Conservation (phyloP, 2,888 invertebrate genomes). For the Hydraecia micacea region DNA sequence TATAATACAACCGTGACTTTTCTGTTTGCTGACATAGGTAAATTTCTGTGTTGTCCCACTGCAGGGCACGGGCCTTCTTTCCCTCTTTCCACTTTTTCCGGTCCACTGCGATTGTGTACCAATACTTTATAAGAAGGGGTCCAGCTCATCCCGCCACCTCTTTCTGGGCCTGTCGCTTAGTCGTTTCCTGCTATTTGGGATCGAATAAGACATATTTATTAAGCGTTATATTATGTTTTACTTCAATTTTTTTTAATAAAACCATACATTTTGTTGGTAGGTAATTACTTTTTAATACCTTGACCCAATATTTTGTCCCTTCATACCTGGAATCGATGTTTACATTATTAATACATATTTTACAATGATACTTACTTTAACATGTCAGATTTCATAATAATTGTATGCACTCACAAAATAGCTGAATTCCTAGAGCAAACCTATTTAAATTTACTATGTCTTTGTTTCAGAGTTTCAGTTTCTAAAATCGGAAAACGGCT, state of each 20-base stretch:
- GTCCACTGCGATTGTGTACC: no score
- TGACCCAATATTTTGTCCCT: not conserved
- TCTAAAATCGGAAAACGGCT: not conserved
- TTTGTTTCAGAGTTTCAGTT: slow-evolving; percentile 11
- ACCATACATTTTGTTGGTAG: not conserved
- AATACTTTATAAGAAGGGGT: no score
- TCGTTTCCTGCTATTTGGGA: no score
- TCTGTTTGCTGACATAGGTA: no score
- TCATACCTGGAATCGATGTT: not conserved
- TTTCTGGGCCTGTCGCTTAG: no score
- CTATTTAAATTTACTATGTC: not conserved
- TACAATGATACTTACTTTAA: not conserved
- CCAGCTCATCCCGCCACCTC: no score
- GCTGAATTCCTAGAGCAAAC: not conserved
- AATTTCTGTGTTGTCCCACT: no score
- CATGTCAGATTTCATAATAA: not conserved
- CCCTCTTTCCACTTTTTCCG: no score
- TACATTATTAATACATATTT: not conserved
- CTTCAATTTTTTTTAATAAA: not conserved
- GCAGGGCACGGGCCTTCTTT: no score
- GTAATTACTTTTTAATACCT: not conserved
- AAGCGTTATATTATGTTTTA: not conserved
- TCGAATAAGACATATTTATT: no score
- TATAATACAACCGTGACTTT: no score
- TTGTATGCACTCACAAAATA: not conserved